Conservation (phyloP, 2,797 vertebrate species). For the Sebastes elongatus region DNA sequence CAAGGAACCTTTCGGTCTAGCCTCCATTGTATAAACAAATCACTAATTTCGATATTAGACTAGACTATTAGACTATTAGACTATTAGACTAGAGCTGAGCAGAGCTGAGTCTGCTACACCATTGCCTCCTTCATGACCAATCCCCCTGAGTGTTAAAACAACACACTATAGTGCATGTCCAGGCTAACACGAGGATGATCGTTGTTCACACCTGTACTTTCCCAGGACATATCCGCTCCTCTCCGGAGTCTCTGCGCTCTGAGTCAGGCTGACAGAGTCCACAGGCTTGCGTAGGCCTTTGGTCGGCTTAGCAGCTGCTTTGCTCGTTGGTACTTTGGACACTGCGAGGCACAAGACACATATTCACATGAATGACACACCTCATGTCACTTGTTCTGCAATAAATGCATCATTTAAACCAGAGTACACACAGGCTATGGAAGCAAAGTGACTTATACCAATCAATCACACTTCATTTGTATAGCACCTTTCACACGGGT, state of each 20-base stretch:
- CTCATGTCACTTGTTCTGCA: background rate
- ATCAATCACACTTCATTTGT: too few species aligned
- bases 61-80: too few species aligned
- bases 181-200: background rate
- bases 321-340: background rate
- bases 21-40: too few species aligned
- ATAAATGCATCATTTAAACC: background rate
- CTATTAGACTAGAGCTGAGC: too few species aligned
- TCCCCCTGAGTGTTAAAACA: too few species aligned
- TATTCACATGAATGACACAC: background rate
- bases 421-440: background rate
- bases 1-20: too few species aligned
- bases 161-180: background rate
- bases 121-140: too few species aligned
- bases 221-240: background rate
- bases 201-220: constrained; percentile 60
- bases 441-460: background rate
- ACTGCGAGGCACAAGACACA: background rate
- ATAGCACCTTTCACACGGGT: too few species aligned
- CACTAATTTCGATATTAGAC: too few species aligned
- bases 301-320: background rate
- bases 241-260: background rate
- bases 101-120: too few species aligned
- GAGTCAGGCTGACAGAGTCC: background rate
- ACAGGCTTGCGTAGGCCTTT: background rate